Conservation (phyloP, 2,113 vertebrate species). For the Corynorhinus townsendii region DNA sequence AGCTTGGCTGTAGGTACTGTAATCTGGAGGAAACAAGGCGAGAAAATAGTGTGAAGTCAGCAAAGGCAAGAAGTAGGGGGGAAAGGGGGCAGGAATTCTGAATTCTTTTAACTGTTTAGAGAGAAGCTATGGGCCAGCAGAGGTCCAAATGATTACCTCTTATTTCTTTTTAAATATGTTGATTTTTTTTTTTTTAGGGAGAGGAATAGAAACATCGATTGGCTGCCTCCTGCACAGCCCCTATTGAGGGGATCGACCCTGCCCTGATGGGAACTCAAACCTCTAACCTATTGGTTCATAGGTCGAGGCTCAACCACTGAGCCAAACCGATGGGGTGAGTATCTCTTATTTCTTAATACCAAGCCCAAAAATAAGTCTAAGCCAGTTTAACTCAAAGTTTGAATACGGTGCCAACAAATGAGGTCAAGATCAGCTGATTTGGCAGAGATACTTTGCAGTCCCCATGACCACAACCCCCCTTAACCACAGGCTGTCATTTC, state of each 20-base stretch:
- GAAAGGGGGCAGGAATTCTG: background rate
- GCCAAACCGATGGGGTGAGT: background rate
- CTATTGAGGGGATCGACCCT: too few relatives aligned
- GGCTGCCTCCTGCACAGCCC: too few relatives aligned
- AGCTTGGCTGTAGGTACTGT: constrained; percentile 94
- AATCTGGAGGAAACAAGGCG: constrained; percentile 84
- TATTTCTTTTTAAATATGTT: background rate
- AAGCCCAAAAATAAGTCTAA: constrained; percentile 6
- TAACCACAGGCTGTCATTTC: background rate
- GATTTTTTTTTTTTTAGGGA: too few relatives aligned
- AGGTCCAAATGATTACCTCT: background rate
- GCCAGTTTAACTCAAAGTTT: constrained; percentile 22
- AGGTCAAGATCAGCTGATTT: constrained; percentile 38
- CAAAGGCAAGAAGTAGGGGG: background rate
- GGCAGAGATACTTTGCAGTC: background rate
- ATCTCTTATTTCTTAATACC: background rate
- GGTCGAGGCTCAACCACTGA: too few relatives aligned
- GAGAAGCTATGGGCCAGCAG: background rate
- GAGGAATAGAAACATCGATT: too few relatives aligned
- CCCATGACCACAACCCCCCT: background rate
- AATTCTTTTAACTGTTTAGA: background rate
- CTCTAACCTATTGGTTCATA: too few relatives aligned
- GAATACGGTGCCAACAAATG: background rate
- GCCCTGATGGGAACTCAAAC: too few relatives aligned
- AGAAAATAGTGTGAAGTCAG: constrained; percentile 25